Evolutionary conservation across 1,140 invertebrate genomes (phyloP), one percentile per base, ranked within the genome.

Genomic region (Phymastichus coffea): DNA sequence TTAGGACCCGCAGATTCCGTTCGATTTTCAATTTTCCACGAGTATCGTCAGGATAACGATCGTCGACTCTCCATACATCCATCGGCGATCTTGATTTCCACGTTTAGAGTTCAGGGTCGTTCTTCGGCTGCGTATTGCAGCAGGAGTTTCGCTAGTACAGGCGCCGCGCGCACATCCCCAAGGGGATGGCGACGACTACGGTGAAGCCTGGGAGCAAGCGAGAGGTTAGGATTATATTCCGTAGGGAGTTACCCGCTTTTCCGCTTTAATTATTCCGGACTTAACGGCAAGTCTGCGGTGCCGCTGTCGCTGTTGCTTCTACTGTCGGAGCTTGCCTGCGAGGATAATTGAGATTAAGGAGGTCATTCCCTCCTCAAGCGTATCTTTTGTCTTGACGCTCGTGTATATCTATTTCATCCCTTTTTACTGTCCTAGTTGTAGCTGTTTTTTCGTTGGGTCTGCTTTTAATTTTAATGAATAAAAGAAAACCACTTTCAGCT

Each of bases 261-360:
- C 37, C 33, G 44, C 53, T 66, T 74, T 76, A 78, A 77, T 76
- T 75, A 76, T 66, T 66, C 53, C 56, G 65, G 23, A 71, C 70
- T 72, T 66, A 68, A 57, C 59, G 63, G 9, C 8, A 15, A 8
- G 3, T 4, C 30, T 35, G n/a, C 9, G 17, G 41, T 44, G n/a
- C n/a, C n/a, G n/a, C n/a, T n/a, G n/a, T n/a, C n/a, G n/a, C n/a
- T n/a, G n/a, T n/a, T n/a, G n/a, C n/a, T n/a, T n/a, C n/a, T n/a
- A n/a, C n/a, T n/a, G n/a, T n/a, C 4, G 43, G 4, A 28, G 9
- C 3, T 19, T 9, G 7, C 15, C n/a, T 28, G 19, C 35, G 49
- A 53, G 20, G 56, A 63, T 70, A 65, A 70, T 67, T 63, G 57
- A 41, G 61, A 56, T 44, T 52, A 61, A 40, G 26, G 14, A 35